Percentiles rank a stretch among this genome's conserved stretches.
Conservation (phyloP, 2,113 vertebrate genomes). For the Colaptes auratus region DNA sequence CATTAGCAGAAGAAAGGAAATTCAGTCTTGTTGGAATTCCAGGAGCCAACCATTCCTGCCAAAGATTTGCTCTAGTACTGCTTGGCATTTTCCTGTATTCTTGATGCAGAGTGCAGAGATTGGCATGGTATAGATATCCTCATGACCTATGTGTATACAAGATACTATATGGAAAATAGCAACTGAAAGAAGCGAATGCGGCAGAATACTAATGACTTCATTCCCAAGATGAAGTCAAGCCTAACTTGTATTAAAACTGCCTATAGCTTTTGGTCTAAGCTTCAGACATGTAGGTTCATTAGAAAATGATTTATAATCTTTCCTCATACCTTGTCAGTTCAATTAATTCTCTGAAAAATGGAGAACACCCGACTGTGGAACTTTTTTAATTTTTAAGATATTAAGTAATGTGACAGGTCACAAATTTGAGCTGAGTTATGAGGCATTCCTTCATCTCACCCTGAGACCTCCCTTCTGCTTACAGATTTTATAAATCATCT, state of each 20-base stretch:
- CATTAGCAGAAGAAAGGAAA: background rate
- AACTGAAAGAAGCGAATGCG: background rate
- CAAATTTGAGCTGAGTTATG: conserved; percentile 26
- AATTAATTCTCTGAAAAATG: conserved; percentile 50
- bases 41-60: background rate
- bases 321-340: conserved; percentile 39
- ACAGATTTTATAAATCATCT: background rate
- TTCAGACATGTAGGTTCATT: conserved; percentile 19
- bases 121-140: background rate
- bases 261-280: background rate
- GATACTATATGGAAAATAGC: background rate
- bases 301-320: conserved; percentile 37
- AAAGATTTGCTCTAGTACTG: background rate
- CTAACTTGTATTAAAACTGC: background rate
- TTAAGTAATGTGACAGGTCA: background rate
- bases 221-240: background rate
- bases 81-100: background rate
- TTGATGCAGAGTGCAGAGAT: background rate
- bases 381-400: conserved; percentile 27
- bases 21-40: background rate
- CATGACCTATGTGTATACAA: background rate
- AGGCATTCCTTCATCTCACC: background rate
- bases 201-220: background rate
- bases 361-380: background rate
- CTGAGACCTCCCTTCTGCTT: background rate